Evolutionary conservation across 2,888 invertebrate species (phyloP), one percentile per base, ranked within the genome.

Genomic region (Drosophila macrothrix): DNA sequence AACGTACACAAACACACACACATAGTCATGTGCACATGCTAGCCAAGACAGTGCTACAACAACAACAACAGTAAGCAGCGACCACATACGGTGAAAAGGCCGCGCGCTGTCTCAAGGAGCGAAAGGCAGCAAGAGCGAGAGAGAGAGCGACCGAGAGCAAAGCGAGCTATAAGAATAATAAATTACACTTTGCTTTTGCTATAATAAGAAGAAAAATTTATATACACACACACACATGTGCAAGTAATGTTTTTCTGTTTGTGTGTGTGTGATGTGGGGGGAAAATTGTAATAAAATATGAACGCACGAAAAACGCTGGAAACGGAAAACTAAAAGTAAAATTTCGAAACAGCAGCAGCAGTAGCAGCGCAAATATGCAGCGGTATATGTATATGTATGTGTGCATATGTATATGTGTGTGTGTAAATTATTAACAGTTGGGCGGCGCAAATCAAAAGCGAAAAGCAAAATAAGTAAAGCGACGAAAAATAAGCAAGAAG

Each of bases 111-210:
- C 88, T 84, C 79, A 79, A 82, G 80, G 76, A 82, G 73, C 81
- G 73, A 67, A 81, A 81, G 68, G 75, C 70, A 76, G 56, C 53
- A 39, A 67, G 60, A 69, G 65, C 59, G 63, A 65, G 77, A 56
- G 58, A 68, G 62, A 58, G 66, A 63, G 64, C 59, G 62, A 56
- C 28, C 64, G 76, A 70, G 55, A 69, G 64, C 64, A 65, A 71
- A 89, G 88, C 70, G 64, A 83, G 89, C 85, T 86, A 89, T 89
- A 88, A 90, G 90, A 88, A 89, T 89, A 89, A 89, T 89, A 89
- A 89, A 89, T 89, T 90, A 89, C 88, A 89, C 84, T 91, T 89
- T 89, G 84, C 91, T 88, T 91, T 89, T 89, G 86, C 91, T 88
- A 88, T 90, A 90, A 88, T 88, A 88, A 88, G 88, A 88, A 87